These are phyloP conservation scores for Lophius piscatorius DNA, from an alignment of 2,113 vertebrate genomes.

Conservation along the genomic window DNA sequence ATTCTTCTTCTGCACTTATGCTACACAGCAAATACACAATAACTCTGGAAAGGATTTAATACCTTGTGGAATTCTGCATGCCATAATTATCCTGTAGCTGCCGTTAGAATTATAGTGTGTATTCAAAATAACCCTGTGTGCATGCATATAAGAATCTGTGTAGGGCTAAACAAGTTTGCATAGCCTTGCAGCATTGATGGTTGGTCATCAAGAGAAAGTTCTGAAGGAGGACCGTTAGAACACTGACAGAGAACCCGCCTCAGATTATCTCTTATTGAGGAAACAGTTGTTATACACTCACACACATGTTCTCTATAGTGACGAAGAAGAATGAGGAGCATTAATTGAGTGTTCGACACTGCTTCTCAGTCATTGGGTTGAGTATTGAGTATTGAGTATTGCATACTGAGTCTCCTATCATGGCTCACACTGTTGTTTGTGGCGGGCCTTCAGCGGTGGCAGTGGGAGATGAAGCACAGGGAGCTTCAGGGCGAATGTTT, in stretches of 20 bases:
- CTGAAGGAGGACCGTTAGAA: neutral
- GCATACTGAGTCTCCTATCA: slow-evolving; percentile 13
- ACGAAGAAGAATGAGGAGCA: no score
- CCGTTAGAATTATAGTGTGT: no score
- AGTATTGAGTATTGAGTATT: no score
- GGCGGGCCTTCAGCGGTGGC: neutral
- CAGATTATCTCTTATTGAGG: no score
- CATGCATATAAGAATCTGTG: neutral
- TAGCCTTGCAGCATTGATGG: no score
- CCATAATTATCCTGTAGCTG: neutral
- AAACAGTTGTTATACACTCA: no score
- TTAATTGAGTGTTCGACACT: no score
- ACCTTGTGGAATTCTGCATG: neutral
- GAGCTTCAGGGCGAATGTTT: no score
- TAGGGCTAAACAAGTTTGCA: no score
- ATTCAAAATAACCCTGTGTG: neutral
- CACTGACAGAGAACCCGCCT: slow-evolving; percentile 12
- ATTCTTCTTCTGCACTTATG: neutral
- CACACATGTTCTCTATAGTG: neutral
- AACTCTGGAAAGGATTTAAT: neutral
- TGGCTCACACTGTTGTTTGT: neutral
- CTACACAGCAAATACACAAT: neutral
- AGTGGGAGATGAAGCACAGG: no score
- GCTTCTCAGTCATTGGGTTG: no score
- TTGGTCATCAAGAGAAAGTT: slow-evolving; percentile 13